A percentile compares a stretch with the other conserved stretches of the same genome.
Evolutionary conservation across 1,140 invertebrate species (phyloP).

Genomic region (Tetramorium simillimum): DNA sequence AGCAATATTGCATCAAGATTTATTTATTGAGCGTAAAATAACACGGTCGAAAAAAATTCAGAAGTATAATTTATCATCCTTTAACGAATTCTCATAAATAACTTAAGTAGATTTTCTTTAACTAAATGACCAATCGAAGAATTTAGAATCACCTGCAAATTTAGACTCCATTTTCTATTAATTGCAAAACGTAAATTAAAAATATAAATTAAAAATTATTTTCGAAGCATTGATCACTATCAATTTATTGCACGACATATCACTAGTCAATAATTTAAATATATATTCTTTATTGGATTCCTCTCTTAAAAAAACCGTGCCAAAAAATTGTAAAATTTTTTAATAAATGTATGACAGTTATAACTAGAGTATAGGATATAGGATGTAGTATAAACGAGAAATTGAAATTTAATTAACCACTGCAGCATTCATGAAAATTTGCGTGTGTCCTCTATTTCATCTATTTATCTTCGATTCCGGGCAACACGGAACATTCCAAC

Average conservation of each 20-base stretch:
- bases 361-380: neutral
- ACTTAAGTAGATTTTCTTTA: constrained; percentile 2
- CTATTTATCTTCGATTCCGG: neutral
- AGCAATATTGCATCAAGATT: neutral
- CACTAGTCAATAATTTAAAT: neutral
- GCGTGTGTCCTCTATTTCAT: neutral
- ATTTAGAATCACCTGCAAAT: neutral
- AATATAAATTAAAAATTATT: neutral
- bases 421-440: neutral
- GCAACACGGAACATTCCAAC: too few species aligned
- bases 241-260: neutral
- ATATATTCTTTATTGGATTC: neutral
- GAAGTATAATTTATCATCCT: neutral
- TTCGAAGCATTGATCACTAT: neutral
- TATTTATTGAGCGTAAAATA: neutral
- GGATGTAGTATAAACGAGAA: neutral
- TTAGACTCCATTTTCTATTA: neutral
- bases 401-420: neutral
- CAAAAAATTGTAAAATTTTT: neutral
- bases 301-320: too few species aligned
- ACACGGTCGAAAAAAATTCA: neutral
- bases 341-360: neutral
- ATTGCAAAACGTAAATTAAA: neutral
- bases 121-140: neutral
- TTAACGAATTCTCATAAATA: constrained; percentile 60